phyloP scores from a whole-genome alignment of 2,888 invertebrate genomes.

The Cyaniris semiargus region DNA sequence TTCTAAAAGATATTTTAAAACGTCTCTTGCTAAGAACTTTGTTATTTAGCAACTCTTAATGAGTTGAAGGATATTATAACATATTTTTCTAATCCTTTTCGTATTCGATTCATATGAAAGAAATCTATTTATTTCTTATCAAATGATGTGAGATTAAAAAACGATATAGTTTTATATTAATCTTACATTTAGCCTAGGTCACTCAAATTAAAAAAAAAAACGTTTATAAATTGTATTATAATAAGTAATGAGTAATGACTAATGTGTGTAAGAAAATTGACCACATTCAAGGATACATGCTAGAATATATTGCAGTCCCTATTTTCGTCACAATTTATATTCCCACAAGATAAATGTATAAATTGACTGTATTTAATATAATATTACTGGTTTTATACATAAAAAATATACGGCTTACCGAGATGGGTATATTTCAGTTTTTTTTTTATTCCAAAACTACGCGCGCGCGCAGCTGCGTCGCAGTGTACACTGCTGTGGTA shows the following conservation, averaged over 20 bases:
- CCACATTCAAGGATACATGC: background rate
- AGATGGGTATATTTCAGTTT: background rate
- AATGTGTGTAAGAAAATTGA: background rate
- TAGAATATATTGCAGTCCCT: background rate
- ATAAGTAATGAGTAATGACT: background rate
- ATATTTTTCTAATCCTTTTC: background rate
- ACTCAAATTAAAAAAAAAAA: background rate
- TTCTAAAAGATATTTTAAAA: too few species aligned
- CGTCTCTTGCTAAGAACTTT: too few species aligned
- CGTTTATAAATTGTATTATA: background rate
- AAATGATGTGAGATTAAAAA: too few species aligned
- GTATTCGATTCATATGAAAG: background rate
- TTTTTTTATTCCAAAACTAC: background rate
- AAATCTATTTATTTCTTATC: background rate
- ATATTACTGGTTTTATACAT: background rate
- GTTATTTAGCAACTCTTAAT: too few species aligned
- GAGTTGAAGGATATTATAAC: too few species aligned
- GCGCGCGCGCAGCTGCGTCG: conserved; percentile 29
- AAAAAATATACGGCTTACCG: conserved; percentile 26
- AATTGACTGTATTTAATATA: background rate
- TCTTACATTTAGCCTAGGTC: background rate
- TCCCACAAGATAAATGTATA: background rate
- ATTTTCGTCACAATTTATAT: background rate
- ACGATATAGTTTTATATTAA: too few species aligned
- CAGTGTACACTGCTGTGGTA: background rate